phyloP scores from a whole-genome alignment of 2,888 invertebrate species.

The Cryptus viduatorius region DNA sequence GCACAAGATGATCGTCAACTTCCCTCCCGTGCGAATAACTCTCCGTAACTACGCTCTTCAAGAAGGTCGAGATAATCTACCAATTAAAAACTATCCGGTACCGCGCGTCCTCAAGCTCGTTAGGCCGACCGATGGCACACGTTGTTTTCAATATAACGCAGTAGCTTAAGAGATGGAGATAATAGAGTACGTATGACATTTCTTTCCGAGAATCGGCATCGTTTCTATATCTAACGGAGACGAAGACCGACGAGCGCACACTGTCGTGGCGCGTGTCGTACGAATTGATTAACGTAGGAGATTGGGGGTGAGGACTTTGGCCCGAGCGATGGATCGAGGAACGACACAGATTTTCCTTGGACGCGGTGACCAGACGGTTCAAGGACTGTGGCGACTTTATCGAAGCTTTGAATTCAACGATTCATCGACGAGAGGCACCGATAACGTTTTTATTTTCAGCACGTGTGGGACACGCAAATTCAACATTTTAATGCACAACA shows the following conservation, averaged over 20 bases:
- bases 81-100: constrained; percentile 68
- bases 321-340: constrained; percentile 40
- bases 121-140: constrained; percentile 8
- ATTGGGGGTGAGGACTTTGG: constrained; percentile 56
- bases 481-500: background rate
- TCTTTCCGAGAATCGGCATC: constrained; percentile 11
- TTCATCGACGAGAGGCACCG: background rate
- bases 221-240: background rate
- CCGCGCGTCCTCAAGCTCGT: constrained; percentile 42
- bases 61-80: constrained; percentile 68
- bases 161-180: background rate
- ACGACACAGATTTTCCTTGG: constrained; percentile 48
- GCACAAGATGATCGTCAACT: constrained; percentile 41
- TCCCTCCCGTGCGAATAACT: constrained; percentile 13
- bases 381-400: constrained; percentile 49
- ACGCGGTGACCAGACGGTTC: constrained; percentile 57
- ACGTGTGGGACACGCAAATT: background rate
- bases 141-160: constrained; percentile 33
- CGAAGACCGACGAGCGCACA: background rate
- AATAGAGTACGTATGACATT: background rate
- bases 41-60: constrained; percentile 26
- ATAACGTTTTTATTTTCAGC: background rate
- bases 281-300: constrained; percentile 10
- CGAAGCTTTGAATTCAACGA: background rate
- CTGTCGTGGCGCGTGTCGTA: background rate